Conservation (phyloP, 2,797 vertebrate species). For the Thalassophryne amazonica region DNA sequence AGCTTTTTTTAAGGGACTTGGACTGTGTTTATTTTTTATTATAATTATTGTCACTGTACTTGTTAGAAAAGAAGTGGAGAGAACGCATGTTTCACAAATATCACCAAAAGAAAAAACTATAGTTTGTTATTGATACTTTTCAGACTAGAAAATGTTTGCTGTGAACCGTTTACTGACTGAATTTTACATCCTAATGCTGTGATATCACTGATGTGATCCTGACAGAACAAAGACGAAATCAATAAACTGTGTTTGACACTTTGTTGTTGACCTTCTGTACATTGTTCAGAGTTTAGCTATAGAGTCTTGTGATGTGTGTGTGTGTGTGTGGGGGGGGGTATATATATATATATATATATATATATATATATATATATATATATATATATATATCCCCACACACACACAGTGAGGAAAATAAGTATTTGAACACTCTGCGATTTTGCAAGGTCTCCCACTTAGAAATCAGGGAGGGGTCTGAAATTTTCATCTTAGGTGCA, state of each 20-base stretch:
- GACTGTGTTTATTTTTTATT: slow-evolving; percentile 5
- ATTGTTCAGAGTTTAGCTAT: neutral
- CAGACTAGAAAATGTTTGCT: too few relatives aligned
- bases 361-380: neutral
- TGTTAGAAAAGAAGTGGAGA: slow-evolving; percentile 5
- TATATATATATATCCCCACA: neutral
- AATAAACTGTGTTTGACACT: slow-evolving; percentile 35
- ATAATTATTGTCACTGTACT: slow-evolving; percentile 3
- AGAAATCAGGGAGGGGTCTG: too few relatives aligned
- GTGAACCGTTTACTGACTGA: neutral
- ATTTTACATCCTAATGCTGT: slow-evolving; percentile 10
- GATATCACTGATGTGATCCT: neutral
- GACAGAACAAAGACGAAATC: slow-evolving; percentile 3
- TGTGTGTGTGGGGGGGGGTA: too few relatives aligned
- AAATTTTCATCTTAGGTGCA: too few relatives aligned
- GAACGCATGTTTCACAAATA: slow-evolving; percentile 11
- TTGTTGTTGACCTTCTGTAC: neutral
- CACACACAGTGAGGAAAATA: too few relatives aligned
- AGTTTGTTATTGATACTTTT: neutral
- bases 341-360: too few relatives aligned
- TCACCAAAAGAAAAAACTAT: slow-evolving; percentile 2
- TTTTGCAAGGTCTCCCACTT: too few relatives aligned
- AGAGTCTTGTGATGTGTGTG: neutral
- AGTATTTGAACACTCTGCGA: neutral
- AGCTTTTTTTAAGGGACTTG: neutral